Evolutionary conservation across 2,113 vertebrate genomes (phyloP).

Genomic region (Riparia riparia): DNA sequence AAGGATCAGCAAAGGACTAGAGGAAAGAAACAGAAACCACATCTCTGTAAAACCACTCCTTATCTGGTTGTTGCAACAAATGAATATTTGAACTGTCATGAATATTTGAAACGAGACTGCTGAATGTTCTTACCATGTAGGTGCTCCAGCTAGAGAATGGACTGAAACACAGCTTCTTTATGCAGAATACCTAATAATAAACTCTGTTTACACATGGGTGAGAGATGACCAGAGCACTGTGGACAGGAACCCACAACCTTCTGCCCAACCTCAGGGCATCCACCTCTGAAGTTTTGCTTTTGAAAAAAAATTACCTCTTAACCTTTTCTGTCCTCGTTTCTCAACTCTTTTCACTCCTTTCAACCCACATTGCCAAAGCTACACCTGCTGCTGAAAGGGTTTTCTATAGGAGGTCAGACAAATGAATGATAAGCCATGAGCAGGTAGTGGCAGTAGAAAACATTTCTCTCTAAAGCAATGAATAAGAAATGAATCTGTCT

Average conservation of each 20-base stretch:
- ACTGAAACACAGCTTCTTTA: not conserved
- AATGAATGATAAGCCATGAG: rapidly evolving
- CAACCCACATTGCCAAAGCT: not conserved
- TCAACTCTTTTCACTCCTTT: not conserved
- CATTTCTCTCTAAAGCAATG: not conserved
- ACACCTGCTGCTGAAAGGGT: not conserved
- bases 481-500: not conserved
- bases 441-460: not conserved
- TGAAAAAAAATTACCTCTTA: not conserved
- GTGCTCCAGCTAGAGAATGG: not conserved
- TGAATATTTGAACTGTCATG: not conserved
- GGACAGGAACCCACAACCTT: not conserved
- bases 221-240: not conserved
- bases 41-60: not conserved
- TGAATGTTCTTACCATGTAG: not conserved
- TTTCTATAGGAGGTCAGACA: not conserved
- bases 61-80: not conserved
- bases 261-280: not conserved
- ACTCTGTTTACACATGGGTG: not conserved
- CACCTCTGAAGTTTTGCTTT: not conserved
- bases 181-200: not conserved
- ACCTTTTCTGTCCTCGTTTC: not conserved
- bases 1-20: not conserved
- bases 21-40: not conserved
- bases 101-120: not conserved